phyloP scores from a whole-genome alignment of 2,888 invertebrate species.

The Drosophila buzzatii region DNA sequence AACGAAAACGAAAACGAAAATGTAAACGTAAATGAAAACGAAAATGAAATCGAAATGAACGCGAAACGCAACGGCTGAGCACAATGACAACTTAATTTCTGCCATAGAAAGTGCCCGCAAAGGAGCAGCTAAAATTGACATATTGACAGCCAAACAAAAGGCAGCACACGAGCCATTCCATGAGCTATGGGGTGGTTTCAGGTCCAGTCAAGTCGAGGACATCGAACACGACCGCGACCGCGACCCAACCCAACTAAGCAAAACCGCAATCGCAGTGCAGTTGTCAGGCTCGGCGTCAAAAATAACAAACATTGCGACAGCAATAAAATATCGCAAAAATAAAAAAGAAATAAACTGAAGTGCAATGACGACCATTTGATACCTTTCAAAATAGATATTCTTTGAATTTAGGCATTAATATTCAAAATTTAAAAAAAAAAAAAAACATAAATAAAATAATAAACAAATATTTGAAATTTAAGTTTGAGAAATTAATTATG shows the following conservation, averaged over 20 bases:
- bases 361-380: neutral
- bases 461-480: too few species aligned
- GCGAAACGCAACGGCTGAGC: constrained; percentile 53
- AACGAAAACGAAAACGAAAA: constrained; percentile 24
- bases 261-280: constrained; percentile 64
- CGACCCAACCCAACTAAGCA: constrained; percentile 8
- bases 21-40: constrained; percentile 40
- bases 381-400: neutral
- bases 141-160: constrained; percentile 78
- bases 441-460: too few species aligned
- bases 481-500: too few species aligned
- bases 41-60: constrained; percentile 51
- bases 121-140: constrained; percentile 74
- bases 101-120: constrained; percentile 66
- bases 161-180: constrained; percentile 30
- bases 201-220: constrained; percentile 1
- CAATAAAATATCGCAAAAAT: constrained; percentile 66
- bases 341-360: constrained; percentile 3
- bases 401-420: neutral
- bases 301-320: constrained; percentile 80
- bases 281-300: constrained; percentile 58
- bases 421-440: neutral
- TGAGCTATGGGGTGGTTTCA: constrained; percentile 48
- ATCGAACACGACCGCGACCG: neutral
- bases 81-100: constrained; percentile 78